Evolutionary conservation across 1,140 invertebrate species (phyloP).

Genomic region (Drosophila pruinosa): DNA sequence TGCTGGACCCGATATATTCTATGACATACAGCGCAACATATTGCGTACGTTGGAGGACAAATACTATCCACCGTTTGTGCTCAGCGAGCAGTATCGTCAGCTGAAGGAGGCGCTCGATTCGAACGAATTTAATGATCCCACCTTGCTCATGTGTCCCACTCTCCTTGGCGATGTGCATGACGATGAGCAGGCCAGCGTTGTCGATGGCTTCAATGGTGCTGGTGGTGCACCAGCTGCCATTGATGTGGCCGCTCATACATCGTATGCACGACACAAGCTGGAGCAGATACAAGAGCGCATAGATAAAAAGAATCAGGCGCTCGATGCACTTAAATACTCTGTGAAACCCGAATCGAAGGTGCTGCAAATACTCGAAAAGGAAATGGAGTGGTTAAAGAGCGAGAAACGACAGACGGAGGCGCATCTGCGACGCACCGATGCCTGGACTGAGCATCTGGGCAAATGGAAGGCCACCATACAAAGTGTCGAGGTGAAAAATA

Average conservation of each 20-base stretch:
- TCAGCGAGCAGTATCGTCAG: slow-evolving; percentile 92
- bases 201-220: slow-evolving; percentile 48
- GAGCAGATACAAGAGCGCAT: slow-evolving; percentile 91
- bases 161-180: slow-evolving; percentile 53
- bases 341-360: slow-evolving; percentile 91
- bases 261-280: slow-evolving; percentile 91
- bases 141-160: slow-evolving; percentile 62
- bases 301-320: slow-evolving; percentile 90
- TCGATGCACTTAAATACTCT: slow-evolving; percentile 90
- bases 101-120: slow-evolving; percentile 88
- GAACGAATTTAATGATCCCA: slow-evolving; percentile 85
- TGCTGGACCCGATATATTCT: slow-evolving; percentile 93
- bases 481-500: slow-evolving; percentile 91
- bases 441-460: slow-evolving; percentile 94
- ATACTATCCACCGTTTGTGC: slow-evolving; percentile 94
- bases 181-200: slow-evolving; percentile 71
- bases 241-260: slow-evolving; percentile 91
- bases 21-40: slow-evolving; percentile 92
- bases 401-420: slow-evolving; percentile 91
- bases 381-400: slow-evolving; percentile 90
- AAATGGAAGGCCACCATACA: slow-evolving; percentile 92
- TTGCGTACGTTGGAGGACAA: slow-evolving; percentile 91
- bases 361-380: slow-evolving; percentile 89
- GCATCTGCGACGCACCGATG: slow-evolving; percentile 92
- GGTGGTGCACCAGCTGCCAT: slow-evolving; percentile 82